A percentile compares a stretch with the other conserved stretches of the same genome.
Evolutionary conservation across 1,140 invertebrate species (phyloP).

Genomic region (Drosophila ficusphila): DNA sequence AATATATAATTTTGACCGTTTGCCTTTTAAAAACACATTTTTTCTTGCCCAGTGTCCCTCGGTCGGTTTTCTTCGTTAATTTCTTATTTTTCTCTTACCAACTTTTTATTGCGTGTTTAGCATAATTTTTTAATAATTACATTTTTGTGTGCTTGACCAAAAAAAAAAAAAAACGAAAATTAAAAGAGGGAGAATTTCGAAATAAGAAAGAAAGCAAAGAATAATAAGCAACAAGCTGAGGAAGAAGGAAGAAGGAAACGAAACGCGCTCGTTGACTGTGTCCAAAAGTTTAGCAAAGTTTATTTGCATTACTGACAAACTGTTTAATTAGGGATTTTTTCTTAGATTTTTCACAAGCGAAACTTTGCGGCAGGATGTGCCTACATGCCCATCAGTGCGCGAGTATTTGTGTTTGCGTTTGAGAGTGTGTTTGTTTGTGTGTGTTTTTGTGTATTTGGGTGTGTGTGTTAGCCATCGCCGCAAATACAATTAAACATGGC

Average conservation of each 20-base stretch:
- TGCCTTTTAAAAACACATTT: slow-evolving; percentile 76
- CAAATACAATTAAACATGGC: slow-evolving; percentile 70
- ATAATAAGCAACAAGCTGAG: slow-evolving; percentile 64
- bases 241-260: not conserved
- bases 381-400: slow-evolving; percentile 16
- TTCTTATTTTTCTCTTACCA: slow-evolving; percentile 69
- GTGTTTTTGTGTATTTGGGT: no score
- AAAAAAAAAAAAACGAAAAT: slow-evolving; percentile 22
- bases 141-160: slow-evolving; percentile 79
- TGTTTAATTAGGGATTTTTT: slow-evolving; percentile 82
- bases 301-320: slow-evolving; percentile 83
- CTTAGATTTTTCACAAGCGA: slow-evolving; percentile 66
- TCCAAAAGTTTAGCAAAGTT: slow-evolving; percentile 77
- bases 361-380: slow-evolving; percentile 53
- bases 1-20: slow-evolving; percentile 70
- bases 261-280: slow-evolving; percentile 56
- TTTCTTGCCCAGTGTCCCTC: slow-evolving; percentile 29
- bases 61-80: slow-evolving; percentile 60
- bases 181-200: slow-evolving; percentile 1
- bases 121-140: slow-evolving; percentile 83
- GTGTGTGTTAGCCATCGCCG: slow-evolving; percentile 31
- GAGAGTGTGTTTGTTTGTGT: no score
- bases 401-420: slow-evolving; percentile 6
- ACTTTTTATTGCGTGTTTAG: slow-evolving; percentile 82
- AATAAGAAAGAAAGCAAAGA: slow-evolving; percentile 37